Base-by-base conservation (phyloP, 1,140 invertebrate genomes). In the Pteromalus puparum region DNA sequence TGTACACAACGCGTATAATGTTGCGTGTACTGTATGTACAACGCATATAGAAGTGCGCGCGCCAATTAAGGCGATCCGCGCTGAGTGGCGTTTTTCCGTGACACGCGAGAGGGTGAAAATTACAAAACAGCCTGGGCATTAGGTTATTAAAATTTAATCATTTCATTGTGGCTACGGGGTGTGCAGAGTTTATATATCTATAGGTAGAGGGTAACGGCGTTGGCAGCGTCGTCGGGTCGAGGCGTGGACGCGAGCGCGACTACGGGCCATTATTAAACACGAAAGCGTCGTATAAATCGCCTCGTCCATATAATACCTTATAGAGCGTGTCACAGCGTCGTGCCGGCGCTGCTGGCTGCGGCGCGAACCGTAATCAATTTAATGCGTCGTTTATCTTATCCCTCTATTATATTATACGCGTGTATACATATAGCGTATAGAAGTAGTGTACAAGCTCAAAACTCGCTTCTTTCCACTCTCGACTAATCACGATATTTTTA, bases 111-210 rank as follows among this genome's bases (percentile, higher is more conserved):
- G 77, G 61, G 7, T 30, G 18, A 34, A 81, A 61, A 61, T 75
- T 73, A 73, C 28, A 83, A 83, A 83, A 79, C 42, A 79, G 67
- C 12, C 21, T 10, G 15, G 13, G 76, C 83, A 84, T 84, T 84
- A 84, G 68, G 70, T 79, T 79, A 84, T 84, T 84, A 84, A 79
- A 84, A 80, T 84, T 84, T 84, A 84, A 84, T 84, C 77, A 84
- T 80, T 80, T 80, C 48, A 26, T 65, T 79, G 9, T 74, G 38
- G 61, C 34, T 42, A 10, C 21, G 6, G 5, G 53, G 2, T 26
- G 7, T 9, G 26, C n/a, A 38, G 24, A 26, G 48, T 6, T 48
- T n/a, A 26, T 26, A 70, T 30, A 30, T 0, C 1, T 42, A 42
- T 42, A 42, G 6, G 10, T 42, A 42, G 38, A 10, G 38, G 0